A percentile compares a stretch with the other conserved stretches of the same genome.
Evolutionary conservation across 2,113 vertebrate genomes (phyloP).

Genomic region (Excalfactoria chinensis): DNA sequence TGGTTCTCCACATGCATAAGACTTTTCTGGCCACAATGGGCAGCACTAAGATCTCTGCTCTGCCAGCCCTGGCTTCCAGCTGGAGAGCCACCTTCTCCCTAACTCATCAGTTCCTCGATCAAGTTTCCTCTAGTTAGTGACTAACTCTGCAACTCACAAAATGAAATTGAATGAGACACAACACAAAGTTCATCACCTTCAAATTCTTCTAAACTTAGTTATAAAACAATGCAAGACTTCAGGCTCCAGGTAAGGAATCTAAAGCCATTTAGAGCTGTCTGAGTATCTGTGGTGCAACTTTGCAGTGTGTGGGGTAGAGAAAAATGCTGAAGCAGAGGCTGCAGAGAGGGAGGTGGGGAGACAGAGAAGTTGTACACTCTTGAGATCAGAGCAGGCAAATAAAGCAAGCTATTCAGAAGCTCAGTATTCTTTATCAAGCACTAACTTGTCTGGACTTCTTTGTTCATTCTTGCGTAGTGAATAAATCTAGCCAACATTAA

Average conservation of each 20-base stretch:
- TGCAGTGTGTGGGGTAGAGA: accelerated
- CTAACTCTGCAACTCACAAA: neutral
- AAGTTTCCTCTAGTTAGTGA: neutral
- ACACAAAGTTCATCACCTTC: neutral
- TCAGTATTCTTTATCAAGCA: constrained; percentile 64
- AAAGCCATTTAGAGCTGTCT: neutral
- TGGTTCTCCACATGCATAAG: neutral
- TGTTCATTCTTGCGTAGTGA: constrained; percentile 37
- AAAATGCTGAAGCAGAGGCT: neutral
- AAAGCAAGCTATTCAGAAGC: constrained; percentile 60
- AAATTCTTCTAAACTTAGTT: neutral
- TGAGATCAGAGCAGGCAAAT: constrained; percentile 65
- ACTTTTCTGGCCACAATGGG: neutral
- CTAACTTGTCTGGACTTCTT: constrained; percentile 38
- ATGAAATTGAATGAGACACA: neutral
- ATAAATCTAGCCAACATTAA: constrained; percentile 44
- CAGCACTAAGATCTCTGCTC: neutral
- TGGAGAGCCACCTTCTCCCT: neutral
- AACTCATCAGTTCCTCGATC: neutral
- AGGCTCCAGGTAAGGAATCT: neutral
- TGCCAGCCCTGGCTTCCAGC: neutral
- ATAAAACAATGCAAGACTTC: neutral
- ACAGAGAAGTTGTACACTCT: constrained; percentile 50
- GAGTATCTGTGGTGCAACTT: neutral
- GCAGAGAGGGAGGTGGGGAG: neutral